Percentiles rank a stretch among this genome's conserved stretches.
Evolutionary conservation across 2,797 vertebrate genomes (phyloP).

Genomic region (Petrocephalus schoutedeni): DNA sequence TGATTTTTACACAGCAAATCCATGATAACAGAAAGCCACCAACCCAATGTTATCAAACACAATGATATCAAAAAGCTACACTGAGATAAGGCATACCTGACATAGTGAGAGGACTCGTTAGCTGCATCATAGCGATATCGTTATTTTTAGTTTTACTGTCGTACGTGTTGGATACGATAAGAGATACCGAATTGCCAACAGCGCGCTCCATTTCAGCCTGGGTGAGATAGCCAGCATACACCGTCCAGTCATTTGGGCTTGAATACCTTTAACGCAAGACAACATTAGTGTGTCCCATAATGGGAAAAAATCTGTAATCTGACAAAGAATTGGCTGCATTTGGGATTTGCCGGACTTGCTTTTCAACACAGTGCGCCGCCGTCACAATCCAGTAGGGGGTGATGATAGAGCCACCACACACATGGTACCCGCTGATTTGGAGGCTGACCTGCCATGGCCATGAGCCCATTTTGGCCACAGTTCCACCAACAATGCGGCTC

Average conservation of each 20-base stretch:
- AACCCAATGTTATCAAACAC: background rate
- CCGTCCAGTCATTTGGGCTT: conserved; percentile 54
- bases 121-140: conserved; percentile 75
- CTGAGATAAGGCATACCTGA: conserved; percentile 46
- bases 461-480: conserved; percentile 37
- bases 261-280: conserved; percentile 39
- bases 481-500: conserved; percentile 59
- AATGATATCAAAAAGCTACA: background rate
- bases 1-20: background rate
- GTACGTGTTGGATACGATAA: conserved; percentile 65
- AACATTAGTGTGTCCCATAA: background rate
- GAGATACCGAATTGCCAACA: conserved; percentile 46
- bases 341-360: conserved; percentile 47
- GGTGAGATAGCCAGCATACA: conserved; percentile 60
- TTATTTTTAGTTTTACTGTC: conserved; percentile 60
- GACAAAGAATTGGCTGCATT: background rate
- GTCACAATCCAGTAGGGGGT: conserved; percentile 75
- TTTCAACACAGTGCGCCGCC: conserved; percentile 72
- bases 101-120: conserved; percentile 54
- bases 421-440: conserved; percentile 50
- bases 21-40: background rate
- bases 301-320: background rate
- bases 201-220: conserved; percentile 44
- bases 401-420: conserved; percentile 78
- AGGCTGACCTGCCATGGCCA: conserved; percentile 87